A percentile compares a stretch with the other conserved stretches of the same genome.
Conservation (phyloP, 2,113 vertebrate species). For the Kryptolebias marmoratus region DNA sequence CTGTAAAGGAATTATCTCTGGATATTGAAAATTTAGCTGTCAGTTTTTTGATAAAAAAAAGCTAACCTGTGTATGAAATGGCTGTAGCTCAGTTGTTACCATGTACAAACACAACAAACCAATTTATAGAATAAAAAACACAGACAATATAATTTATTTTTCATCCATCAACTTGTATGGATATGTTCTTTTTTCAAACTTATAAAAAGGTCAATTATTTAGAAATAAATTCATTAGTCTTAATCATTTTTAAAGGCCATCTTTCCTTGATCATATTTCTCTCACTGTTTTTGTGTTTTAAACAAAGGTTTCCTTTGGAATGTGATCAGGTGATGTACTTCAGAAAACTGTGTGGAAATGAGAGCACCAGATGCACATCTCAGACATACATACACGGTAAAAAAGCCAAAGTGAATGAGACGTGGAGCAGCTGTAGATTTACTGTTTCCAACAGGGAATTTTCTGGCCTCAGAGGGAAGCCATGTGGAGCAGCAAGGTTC, state of each 20-base stretch:
- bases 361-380: not conserved
- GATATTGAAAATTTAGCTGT: not conserved
- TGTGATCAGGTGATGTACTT: conserved; percentile 2
- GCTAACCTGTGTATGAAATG: not conserved
- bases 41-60: not conserved
- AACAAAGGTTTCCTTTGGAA: not conserved
- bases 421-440: conserved; percentile 51
- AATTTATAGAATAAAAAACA: not conserved
- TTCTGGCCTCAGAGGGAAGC: conserved; percentile 49
- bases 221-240: not conserved
- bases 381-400: conserved; percentile 10
- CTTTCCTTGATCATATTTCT: not conserved
- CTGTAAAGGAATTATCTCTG: not conserved
- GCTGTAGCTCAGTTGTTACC: not conserved
- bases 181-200: not conserved
- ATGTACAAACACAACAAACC: not conserved
- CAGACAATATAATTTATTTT: no score
- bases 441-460: conserved; percentile 45
- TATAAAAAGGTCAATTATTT: not conserved
- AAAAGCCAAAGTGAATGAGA: conserved; percentile 20
- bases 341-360: not conserved
- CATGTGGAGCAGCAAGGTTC: conserved; percentile 38
- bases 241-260: not conserved
- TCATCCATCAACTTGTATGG: no score
- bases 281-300: not conserved